Percentiles rank a stretch among this genome's conserved stretches.
phyloP scores from a whole-genome alignment of 2,113 vertebrate genomes.

The Gopherus evgoodei region DNA sequence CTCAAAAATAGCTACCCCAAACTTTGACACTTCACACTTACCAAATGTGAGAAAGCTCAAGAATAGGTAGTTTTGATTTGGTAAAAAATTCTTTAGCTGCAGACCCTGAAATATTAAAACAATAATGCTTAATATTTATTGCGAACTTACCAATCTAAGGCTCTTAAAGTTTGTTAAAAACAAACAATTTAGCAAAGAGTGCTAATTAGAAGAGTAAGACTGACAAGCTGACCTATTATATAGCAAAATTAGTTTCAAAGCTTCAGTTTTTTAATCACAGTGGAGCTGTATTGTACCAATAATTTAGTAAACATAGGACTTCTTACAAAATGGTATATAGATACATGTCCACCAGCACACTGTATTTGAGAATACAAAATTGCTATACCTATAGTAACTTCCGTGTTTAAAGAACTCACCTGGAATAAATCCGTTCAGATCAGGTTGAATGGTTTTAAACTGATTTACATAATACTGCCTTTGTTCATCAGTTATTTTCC shows the following conservation, averaged over 20 bases:
- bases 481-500: slow-evolving; percentile 99
- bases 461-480: slow-evolving; percentile 99
- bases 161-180: slow-evolving; percentile 13
- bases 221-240: background rate
- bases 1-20: slow-evolving; percentile 7
- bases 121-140: slow-evolving; percentile 66
- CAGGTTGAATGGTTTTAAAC: slow-evolving; percentile 99
- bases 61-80: slow-evolving; percentile 98
- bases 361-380: slow-evolving; percentile 38
- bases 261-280: slow-evolving; percentile 10
- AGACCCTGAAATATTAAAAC: slow-evolving; percentile 89
- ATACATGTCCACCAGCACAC: background rate
- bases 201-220: slow-evolving; percentile 26
- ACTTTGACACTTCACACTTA: slow-evolving; percentile 80
- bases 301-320: background rate
- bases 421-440: slow-evolving; percentile 98
- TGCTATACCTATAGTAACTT: slow-evolving; percentile 45
- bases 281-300: background rate
- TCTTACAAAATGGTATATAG: slow-evolving; percentile 12
- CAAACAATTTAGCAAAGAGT: slow-evolving; percentile 14
- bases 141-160: slow-evolving; percentile 27
- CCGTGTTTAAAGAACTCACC: slow-evolving; percentile 83
- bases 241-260: slow-evolving; percentile 12
- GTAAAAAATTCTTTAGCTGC: slow-evolving; percentile 99
- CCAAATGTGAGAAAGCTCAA: slow-evolving; percentile 99